Percentiles rank a stretch among this genome's conserved stretches.
Conservation (phyloP, 2,888 invertebrate species). For the Craniophora ligustri region DNA sequence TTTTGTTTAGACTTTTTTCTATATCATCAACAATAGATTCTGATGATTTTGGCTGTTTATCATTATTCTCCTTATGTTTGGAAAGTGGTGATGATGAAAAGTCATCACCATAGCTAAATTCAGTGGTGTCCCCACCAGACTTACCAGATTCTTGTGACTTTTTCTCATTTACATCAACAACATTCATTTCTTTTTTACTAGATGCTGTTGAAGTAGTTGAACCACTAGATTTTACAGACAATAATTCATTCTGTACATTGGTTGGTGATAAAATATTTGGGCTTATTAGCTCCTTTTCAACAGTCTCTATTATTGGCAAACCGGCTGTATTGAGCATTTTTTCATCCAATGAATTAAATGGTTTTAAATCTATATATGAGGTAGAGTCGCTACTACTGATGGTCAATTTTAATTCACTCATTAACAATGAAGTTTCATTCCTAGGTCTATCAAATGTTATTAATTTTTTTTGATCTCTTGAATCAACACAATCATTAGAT, state of each 20-base stretch:
- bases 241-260: constrained; percentile 44
- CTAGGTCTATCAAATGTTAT: constrained; percentile 31
- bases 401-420: constrained; percentile 63
- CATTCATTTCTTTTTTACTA: constrained; percentile 58
- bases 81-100: constrained; percentile 72
- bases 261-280: constrained; percentile 17
- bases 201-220: constrained; percentile 65
- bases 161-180: constrained; percentile 49
- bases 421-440: constrained; percentile 32
- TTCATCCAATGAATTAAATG: constrained; percentile 71
- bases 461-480: constrained; percentile 42
- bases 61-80: constrained; percentile 58
- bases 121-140: constrained; percentile 71
- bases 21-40: constrained; percentile 48
- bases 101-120: constrained; percentile 80
- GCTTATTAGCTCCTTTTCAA: constrained; percentile 32
- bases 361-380: constrained; percentile 80
- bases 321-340: constrained; percentile 74
- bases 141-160: constrained; percentile 62
- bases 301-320: constrained; percentile 61
- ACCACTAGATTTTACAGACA: constrained; percentile 59
- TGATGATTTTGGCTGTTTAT: constrained; percentile 42
- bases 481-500: constrained; percentile 30
- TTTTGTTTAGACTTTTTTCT: constrained; percentile 59
- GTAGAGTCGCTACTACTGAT: constrained; percentile 81